Percentiles rank a stretch among this genome's conserved stretches.
Evolutionary conservation across 2,888 invertebrate genomes (phyloP).

Genomic region (Lomographa bimaculata): DNA sequence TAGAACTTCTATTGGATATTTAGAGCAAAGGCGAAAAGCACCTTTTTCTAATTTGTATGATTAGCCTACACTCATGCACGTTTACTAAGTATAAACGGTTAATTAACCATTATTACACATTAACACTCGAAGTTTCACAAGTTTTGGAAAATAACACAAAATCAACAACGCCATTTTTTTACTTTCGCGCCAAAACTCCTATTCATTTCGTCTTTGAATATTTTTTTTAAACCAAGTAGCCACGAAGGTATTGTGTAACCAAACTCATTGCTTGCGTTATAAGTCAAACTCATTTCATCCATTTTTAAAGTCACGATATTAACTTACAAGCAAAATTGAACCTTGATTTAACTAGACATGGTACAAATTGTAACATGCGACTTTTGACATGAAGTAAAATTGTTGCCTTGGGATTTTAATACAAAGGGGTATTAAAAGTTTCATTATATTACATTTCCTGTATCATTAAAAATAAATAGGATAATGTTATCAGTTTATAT

Average conservation of each 20-base stretch:
- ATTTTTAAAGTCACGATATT: constrained; percentile 22
- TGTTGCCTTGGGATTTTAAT: constrained; percentile 24
- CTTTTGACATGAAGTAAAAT: constrained; percentile 10
- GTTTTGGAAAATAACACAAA: no score
- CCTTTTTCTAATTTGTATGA: no score
- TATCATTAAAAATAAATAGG: constrained; percentile 17
- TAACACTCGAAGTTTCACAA: no score
- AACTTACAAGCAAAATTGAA: constrained; percentile 15
- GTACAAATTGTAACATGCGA: constrained; percentile 16
- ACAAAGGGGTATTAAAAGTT: constrained; percentile 28
- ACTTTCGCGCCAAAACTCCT: no score
- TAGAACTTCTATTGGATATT: no score
- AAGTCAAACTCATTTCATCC: constrained; percentile 21
- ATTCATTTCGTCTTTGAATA: no score
- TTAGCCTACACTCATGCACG: no score
- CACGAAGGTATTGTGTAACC: constrained; percentile 29
- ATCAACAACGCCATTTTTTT: no score
- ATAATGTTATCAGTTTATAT: constrained; percentile 6
- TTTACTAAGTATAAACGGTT: no score
- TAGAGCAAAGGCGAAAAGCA: no score
- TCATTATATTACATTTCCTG: constrained; percentile 19
- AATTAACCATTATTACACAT: no score
- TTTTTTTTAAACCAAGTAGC: no score
- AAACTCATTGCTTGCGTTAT: constrained; percentile 21
- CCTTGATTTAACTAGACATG: constrained; percentile 13